Base-by-base conservation (phyloP, 2,888 invertebrate genomes). In the Caenorhabditis parvicauda region DNA sequence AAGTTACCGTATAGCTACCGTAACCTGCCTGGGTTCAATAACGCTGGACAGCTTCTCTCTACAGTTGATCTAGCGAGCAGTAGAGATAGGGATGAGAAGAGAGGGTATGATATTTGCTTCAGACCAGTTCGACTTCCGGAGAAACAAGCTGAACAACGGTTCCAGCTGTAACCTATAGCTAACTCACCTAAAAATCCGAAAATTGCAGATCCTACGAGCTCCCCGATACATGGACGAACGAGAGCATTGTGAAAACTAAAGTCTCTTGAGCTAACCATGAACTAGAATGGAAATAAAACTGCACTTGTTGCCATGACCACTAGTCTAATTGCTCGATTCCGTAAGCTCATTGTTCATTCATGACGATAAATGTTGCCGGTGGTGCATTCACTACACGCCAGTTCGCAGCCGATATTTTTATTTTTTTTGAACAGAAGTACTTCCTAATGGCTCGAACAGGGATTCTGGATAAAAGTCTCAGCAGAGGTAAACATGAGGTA, bases 401-500 rank as follows among this genome's bases (percentile, higher is more conserved):
- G n/a, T n/a, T n/a, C n/a, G n/a, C 42, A 14, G 9, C 24, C 42
- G 21, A 21, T 42, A 14, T 42, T 21, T 39, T 19, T 39, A 14
- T 39, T 14, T 17, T 22, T 17, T n/a, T 17, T 42, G 42, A 42
- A 42, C 27, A 17, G 25, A 43, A 43, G 27, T n/a, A 25, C 14
- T 9, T 12, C 32, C 35, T 24, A 32, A 17, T 25, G 35, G 9
- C 29, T 24, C n/a, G 29, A 6, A 63, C 72, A 2, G 69, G 77
- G 38, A 80, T 80, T 48, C 58, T 80, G 25, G 80, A 80, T 65
- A 79, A 79, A 47, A 67, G 75, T 7, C 35, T 80, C 44, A 79
- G 79, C 62, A 67, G 70, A 42, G 80, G 80, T n/a, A 80, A 78
- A 45, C 56, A 64, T 7, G 80, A 80, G 73, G 77, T 77, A 17